phyloP scores from a whole-genome alignment of 2,797 vertebrate species.

The Syndactyla subalaris region DNA sequence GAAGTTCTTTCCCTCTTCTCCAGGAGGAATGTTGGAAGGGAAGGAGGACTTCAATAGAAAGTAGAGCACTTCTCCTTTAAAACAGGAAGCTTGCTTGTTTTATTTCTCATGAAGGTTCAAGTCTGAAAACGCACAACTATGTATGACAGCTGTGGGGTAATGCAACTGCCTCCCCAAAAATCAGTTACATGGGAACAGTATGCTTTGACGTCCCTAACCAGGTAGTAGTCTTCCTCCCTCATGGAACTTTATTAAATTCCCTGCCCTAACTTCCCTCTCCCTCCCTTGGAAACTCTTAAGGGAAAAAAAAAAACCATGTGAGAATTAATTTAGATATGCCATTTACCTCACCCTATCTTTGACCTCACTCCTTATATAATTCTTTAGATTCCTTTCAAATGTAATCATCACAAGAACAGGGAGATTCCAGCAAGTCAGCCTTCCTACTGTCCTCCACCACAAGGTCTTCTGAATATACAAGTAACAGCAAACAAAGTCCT shows the following conservation, averaged over 20 bases:
- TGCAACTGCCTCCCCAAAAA: background rate
- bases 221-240: background rate
- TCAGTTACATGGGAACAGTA: background rate
- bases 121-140: background rate
- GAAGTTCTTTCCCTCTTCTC: background rate
- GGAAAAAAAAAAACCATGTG: background rate
- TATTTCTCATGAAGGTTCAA: background rate
- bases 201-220: background rate
- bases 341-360: background rate
- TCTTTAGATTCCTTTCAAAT: constrained; percentile 10
- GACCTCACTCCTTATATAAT: background rate
- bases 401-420: background rate
- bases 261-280: background rate
- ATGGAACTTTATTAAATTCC: background rate
- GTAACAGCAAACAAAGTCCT: background rate
- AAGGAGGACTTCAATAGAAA: background rate
- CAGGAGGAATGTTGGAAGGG: background rate
- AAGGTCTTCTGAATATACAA: background rate
- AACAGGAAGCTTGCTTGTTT: background rate
- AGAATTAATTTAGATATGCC: background rate
- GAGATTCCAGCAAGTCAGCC: background rate
- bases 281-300: background rate
- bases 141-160: background rate
- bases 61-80: background rate
- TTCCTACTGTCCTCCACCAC: background rate